These are phyloP conservation scores for Trachymyrmex cornetzi DNA, from an alignment of 1,140 invertebrate genomes.

Conservation along the genomic window DNA sequence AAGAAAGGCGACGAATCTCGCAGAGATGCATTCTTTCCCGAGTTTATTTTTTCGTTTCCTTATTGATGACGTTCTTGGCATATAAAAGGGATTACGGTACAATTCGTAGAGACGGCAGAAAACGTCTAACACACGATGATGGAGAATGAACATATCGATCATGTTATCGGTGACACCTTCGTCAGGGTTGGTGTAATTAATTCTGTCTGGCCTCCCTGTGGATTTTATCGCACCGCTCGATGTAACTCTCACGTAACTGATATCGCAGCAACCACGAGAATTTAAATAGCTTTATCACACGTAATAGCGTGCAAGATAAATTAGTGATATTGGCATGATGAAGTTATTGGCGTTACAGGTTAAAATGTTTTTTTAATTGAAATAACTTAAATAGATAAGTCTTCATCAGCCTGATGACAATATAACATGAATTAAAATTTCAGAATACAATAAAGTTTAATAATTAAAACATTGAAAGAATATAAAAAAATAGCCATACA, in stretches of 20 bases:
- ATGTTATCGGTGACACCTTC: constrained; percentile 40
- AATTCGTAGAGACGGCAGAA: constrained; percentile 7
- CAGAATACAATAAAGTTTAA: no score
- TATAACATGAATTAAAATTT: no score
- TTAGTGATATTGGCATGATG: neutral
- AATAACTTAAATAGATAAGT: no score
- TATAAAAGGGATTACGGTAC: neutral
- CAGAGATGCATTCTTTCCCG: constrained; percentile 1
- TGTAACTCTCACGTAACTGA: constrained; percentile 16
- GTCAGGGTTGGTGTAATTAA: constrained; percentile 31
- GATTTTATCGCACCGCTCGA: constrained; percentile 15
- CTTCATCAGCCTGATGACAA: no score
- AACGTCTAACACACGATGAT: neutral
- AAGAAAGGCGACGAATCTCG: neutral
- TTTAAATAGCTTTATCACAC: constrained; percentile 20
- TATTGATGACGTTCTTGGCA: neutral
- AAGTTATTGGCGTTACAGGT: no score
- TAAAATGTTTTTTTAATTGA: no score
- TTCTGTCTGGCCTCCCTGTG: neutral
- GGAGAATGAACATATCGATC: constrained; percentile 40
- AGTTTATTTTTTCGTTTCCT: constrained; percentile 28
- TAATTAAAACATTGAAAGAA: no score
- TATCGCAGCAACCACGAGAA: neutral
- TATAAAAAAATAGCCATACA: no score
- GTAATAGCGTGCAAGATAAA: neutral